phyloP scores from a whole-genome alignment of 1,140 invertebrate genomes.

The Hydropsyche tenuis region DNA sequence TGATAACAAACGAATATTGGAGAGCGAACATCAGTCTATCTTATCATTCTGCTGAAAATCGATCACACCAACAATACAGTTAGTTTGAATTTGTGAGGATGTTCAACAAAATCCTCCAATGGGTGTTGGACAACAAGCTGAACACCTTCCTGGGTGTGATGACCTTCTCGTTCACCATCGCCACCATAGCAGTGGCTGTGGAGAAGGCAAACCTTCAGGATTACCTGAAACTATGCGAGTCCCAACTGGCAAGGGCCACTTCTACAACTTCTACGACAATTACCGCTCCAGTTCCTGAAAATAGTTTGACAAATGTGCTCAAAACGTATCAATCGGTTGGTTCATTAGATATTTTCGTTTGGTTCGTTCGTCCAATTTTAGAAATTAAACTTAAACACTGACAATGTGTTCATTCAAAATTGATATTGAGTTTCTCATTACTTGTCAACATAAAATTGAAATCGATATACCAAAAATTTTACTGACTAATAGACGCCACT shows the following conservation, averaged over 20 bases:
- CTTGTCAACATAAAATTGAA: too few species aligned
- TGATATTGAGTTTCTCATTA: too few species aligned
- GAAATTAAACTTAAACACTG: too few species aligned
- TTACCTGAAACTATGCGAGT: constrained; percentile 49
- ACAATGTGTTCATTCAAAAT: too few species aligned
- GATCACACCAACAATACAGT: neutral
- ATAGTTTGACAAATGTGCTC: too few species aligned
- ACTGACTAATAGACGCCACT: too few species aligned
- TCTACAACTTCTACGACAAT: neutral
- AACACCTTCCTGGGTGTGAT: constrained; percentile 50
- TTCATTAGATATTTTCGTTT: too few species aligned
- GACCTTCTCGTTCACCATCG: constrained; percentile 56
- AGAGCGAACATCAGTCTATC: neutral
- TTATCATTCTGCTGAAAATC: neutral
- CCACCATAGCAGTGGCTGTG: constrained; percentile 58
- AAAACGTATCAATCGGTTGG: too few species aligned
- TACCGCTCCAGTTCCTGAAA: too few species aligned
- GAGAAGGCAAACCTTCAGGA: constrained; percentile 53
- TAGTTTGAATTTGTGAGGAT: constrained; percentile 1
- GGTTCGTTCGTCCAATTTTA: too few species aligned
- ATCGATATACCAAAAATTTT: too few species aligned
- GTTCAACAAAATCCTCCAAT: constrained; percentile 48
- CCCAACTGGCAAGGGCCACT: neutral
- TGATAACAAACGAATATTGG: neutral
- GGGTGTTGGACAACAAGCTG: constrained; percentile 53